A percentile compares a stretch with the other conserved stretches of the same genome.
phyloP scores from a whole-genome alignment of 2,888 invertebrate species.

The Sminthurides aquaticus region DNA sequence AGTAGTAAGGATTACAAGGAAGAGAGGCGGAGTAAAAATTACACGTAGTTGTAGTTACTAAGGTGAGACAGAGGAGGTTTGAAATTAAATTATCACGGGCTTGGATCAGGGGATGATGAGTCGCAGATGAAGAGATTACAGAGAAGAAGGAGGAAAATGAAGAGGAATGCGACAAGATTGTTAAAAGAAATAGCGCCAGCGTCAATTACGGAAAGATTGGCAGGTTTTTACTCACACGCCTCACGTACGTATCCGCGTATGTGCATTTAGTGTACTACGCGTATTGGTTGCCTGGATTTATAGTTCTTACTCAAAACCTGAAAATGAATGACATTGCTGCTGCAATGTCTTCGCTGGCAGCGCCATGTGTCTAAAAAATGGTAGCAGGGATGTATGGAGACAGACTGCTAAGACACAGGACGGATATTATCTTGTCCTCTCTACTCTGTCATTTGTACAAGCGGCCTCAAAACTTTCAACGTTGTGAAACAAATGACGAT shows the following conservation, averaged over 20 bases:
- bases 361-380: background rate
- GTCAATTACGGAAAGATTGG: conserved; percentile 23
- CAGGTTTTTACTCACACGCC: conserved; percentile 14
- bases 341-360: background rate
- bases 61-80: too few species aligned
- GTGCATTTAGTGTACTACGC: too few species aligned
- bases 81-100: too few species aligned
- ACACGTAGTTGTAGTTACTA: too few species aligned
- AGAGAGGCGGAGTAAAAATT: too few species aligned
- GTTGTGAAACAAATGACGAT: background rate
- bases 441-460: conserved; percentile 20
- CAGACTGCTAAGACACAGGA: background rate
- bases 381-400: background rate
- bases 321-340: background rate
- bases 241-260: too few species aligned
- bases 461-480: conserved; percentile 3
- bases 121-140: too few species aligned
- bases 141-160: too few species aligned
- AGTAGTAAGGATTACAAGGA: too few species aligned
- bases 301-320: background rate
- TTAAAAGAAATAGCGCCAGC: conserved; percentile 18
- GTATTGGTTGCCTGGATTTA: too few species aligned
- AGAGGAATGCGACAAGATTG: too few species aligned
- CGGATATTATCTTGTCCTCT: conserved; percentile 17
- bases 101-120: too few species aligned